Conservation (phyloP, 1,140 invertebrate species). For the Rhyacophila brunnea region DNA sequence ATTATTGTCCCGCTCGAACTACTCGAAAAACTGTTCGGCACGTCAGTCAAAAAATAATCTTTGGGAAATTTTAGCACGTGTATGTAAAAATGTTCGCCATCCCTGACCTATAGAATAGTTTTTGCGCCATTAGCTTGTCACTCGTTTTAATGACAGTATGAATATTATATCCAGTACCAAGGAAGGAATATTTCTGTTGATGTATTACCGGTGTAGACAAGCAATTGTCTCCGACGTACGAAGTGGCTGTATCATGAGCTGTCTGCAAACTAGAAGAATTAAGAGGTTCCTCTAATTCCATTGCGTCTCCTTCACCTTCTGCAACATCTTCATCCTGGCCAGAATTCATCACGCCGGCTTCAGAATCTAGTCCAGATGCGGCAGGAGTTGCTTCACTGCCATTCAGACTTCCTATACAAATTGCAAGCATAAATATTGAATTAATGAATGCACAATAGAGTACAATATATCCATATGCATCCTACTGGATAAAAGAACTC, state of each 20-base stretch:
- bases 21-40: too few relatives aligned
- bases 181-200: too few relatives aligned
- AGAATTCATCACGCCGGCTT: background rate
- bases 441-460: background rate
- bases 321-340: constrained; percentile 36
- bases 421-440: background rate
- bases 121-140: too few relatives aligned
- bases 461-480: background rate
- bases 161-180: too few relatives aligned
- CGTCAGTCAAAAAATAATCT: too few relatives aligned
- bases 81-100: too few relatives aligned
- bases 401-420: background rate
- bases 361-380: background rate
- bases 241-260: constrained; percentile 42
- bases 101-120: too few relatives aligned
- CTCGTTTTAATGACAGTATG: too few relatives aligned
- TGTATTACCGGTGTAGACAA: constrained; percentile 49
- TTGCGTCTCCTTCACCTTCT: constrained; percentile 40
- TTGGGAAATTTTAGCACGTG: too few relatives aligned
- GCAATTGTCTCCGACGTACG: constrained; percentile 53
- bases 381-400: background rate
- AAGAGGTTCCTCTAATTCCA: constrained; percentile 50
- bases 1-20: too few relatives aligned
- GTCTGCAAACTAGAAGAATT: constrained; percentile 32
- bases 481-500: background rate